phyloP scores from a whole-genome alignment of 2,888 invertebrate species.

The Trimorus sp. region DNA sequence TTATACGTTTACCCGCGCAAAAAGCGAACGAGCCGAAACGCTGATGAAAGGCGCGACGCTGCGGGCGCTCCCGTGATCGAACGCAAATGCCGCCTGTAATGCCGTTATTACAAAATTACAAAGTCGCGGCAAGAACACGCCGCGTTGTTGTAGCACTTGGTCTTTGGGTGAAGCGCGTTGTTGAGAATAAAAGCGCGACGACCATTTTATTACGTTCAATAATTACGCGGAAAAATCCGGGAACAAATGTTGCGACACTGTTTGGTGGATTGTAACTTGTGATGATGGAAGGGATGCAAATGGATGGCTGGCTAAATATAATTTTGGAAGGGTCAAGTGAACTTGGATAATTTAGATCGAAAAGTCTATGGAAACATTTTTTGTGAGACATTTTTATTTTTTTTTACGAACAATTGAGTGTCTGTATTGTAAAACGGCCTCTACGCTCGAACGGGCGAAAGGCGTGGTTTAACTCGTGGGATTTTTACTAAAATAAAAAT shows the following conservation, averaged over 20 bases:
- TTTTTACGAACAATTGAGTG: too few relatives aligned
- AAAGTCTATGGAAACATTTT: slow-evolving; percentile 10
- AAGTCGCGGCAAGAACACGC: slow-evolving; percentile 5
- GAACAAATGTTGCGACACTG: slow-evolving; percentile 33
- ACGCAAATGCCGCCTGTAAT: slow-evolving; percentile 6
- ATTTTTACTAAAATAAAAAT: too few relatives aligned
- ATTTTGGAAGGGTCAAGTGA: slow-evolving; percentile 31
- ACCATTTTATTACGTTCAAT: slow-evolving; percentile 47
- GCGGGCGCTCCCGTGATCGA: slow-evolving; percentile 3
- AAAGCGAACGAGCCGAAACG: not conserved
- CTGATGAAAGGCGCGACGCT: slow-evolving; percentile 7
- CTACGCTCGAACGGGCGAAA: too few relatives aligned
- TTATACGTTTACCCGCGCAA: not conserved
- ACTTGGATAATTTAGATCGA: slow-evolving; percentile 34
- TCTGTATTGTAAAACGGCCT: too few relatives aligned
- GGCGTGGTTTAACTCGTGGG: too few relatives aligned
- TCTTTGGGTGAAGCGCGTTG: slow-evolving; percentile 2
- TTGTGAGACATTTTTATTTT: not conserved
- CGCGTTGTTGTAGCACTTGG: slow-evolving; percentile 13
- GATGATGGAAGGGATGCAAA: slow-evolving; percentile 42
- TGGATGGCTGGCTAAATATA: slow-evolving; percentile 24
- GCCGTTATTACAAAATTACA: slow-evolving; percentile 11
- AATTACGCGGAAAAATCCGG: slow-evolving; percentile 48
- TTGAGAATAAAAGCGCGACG: slow-evolving; percentile 38
- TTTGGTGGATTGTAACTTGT: slow-evolving; percentile 37